Evolutionary conservation across 2,888 invertebrate species (phyloP), one percentile per base, ranked within the genome.

Genomic region (Leptinotarsa tumamoca): DNA sequence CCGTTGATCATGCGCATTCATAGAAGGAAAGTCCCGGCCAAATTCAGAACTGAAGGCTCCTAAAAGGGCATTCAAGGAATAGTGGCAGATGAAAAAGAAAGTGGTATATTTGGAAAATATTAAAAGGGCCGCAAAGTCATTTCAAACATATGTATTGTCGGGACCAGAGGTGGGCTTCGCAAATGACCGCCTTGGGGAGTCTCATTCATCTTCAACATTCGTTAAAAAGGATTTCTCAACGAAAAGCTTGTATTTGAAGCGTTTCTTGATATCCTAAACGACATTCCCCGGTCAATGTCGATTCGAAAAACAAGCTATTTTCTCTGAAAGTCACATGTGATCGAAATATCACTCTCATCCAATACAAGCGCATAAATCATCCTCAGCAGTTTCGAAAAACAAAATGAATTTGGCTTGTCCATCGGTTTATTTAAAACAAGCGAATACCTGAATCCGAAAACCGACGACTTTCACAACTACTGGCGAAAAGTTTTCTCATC

Each of bases 361-460:
- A 63, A 63, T 63, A 43, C 17, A 43, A 63, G n/a, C 63, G n/a
- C 33, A 63, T 43, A 43, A 63, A 63, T 63, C 63, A 63, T 68
- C 50, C 18, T 68, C 21, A 58, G 70, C 50, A 58, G 70, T 21
- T 69, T 54, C 43, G 56, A 69, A 58, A 70, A 70, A 70, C 21
- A 58, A 70, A 70, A 70, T 70, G 13, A 58, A 58, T 43, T 70
- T 23, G 56, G 43, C 49, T 49, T 33, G 23, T 43, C 70, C 21
- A 54, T 43, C 14, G 49, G 61, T 70, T 70, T 70, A 70, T 70
- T 70, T 70, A 58, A 70, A 61, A 49, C 70, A 10, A 58, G 58
- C 58, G 23, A 70, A 70, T 70, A 58, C 70, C 70, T 70, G 58
- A 33, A 33, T 58, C 70, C 27, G 70, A 70, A 58, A 70, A 70